Evolutionary conservation across 1,140 invertebrate genomes (phyloP).

Genomic region (Coenobita brevimanus): DNA sequence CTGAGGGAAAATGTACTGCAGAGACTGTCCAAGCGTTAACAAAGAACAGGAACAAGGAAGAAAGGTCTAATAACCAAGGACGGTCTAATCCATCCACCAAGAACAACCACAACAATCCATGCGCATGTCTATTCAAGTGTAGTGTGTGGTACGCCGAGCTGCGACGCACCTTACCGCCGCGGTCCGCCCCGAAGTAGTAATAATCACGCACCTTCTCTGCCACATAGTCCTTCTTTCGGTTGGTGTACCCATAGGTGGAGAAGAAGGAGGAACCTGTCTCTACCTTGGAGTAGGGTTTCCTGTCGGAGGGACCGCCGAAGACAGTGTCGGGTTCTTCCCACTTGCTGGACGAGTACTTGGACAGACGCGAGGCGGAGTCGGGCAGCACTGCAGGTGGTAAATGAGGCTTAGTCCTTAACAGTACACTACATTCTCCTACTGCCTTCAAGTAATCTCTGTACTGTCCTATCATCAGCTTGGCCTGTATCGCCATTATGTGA

Average conservation of each 20-base stretch:
- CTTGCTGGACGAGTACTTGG: slow-evolving; percentile 44
- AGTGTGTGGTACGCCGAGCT: not conserved
- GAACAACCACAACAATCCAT: too few species aligned
- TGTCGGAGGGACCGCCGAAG: slow-evolving; percentile 56
- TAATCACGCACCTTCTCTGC: slow-evolving; percentile 69
- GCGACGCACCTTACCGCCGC: slow-evolving; percentile 44
- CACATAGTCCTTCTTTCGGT: slow-evolving; percentile 69
- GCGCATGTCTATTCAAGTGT: too few species aligned
- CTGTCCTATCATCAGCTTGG: too few species aligned
- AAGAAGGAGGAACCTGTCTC: slow-evolving; percentile 69
- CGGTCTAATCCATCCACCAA: too few species aligned
- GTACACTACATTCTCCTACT: too few species aligned
- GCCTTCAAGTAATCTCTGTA: too few species aligned
- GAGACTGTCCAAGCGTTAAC: too few species aligned
- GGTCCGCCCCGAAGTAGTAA: slow-evolving; percentile 69
- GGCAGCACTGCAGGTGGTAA: slow-evolving; percentile 67
- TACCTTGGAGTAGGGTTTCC: slow-evolving; percentile 69
- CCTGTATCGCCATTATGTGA: too few species aligned
- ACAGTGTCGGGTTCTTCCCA: slow-evolving; percentile 69
- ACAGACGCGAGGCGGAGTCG: slow-evolving; percentile 51
- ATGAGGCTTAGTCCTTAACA: too few species aligned
- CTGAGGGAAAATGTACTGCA: too few species aligned
- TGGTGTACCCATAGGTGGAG: slow-evolving; percentile 69
- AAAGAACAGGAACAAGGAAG: too few species aligned
- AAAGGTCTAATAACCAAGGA: too few species aligned